A percentile compares a stretch with the other conserved stretches of the same genome.
Evolutionary conservation across 1,140 invertebrate genomes (phyloP).

Genomic region (Trachelipus rathkii): DNA sequence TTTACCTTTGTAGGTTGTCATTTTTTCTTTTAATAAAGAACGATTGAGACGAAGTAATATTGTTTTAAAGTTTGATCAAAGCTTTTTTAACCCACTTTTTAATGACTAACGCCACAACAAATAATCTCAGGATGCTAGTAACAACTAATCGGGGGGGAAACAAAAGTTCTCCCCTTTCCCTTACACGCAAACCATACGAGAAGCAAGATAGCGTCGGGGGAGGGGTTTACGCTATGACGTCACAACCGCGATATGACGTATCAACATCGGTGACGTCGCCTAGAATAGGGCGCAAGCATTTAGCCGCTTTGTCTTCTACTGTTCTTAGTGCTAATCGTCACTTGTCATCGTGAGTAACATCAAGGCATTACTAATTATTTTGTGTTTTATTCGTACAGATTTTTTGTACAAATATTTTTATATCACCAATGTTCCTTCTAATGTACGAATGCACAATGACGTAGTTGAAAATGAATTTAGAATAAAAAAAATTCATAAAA

Average conservation of each 20-base stretch:
- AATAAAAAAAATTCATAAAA: no score
- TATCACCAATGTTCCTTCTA: no score
- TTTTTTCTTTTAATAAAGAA: no score
- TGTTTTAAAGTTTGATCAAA: no score
- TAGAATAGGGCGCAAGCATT: background rate
- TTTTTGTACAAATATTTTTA: no score
- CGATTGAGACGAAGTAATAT: no score
- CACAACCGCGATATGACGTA: background rate
- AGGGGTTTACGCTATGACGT: background rate
- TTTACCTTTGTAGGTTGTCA: no score
- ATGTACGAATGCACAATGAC: no score
- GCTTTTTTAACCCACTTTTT: no score
- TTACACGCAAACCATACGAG: constrained; percentile 8
- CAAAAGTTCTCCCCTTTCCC: background rate
- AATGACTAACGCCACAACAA: background rate
- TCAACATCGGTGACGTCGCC: background rate
- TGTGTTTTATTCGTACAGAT: no score
- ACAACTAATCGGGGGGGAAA: background rate
- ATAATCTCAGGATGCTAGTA: constrained; percentile 7
- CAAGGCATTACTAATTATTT: no score
- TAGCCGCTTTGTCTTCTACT: background rate
- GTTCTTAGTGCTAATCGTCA: constrained; percentile 1
- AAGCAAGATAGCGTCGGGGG: background rate
- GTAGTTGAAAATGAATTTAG: no score
- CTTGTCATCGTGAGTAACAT: constrained; percentile 11